A percentile compares a stretch with the other conserved stretches of the same genome.
Conservation (phyloP, 2,888 invertebrate genomes). For the Cephus runcator region DNA sequence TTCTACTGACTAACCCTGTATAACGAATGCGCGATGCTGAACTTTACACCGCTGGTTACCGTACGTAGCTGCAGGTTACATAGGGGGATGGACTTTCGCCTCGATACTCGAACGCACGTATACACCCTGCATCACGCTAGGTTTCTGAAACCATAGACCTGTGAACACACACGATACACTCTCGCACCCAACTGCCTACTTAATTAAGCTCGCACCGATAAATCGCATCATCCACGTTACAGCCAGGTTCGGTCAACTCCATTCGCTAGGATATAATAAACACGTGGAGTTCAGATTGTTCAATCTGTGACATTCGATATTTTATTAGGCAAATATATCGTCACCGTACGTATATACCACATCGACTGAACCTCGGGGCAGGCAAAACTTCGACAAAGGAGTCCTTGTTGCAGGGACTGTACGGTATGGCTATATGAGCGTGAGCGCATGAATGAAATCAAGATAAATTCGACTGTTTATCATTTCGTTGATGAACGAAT, state of each 20-base stretch:
- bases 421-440: neutral
- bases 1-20: too few relatives aligned
- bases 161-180: slow-evolving; percentile 4
- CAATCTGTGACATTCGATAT: neutral
- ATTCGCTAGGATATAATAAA: neutral
- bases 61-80: neutral
- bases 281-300: neutral
- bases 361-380: neutral
- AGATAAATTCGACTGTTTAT: neutral
- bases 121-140: neutral
- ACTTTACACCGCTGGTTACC: neutral
- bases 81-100: neutral
- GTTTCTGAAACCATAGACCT: slow-evolving; percentile 23
- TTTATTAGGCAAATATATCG: neutral
- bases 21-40: neutral
- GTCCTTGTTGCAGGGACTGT: neutral
- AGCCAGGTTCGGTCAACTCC: neutral
- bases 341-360: neutral
- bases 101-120: neutral
- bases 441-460: neutral
- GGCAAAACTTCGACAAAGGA: neutral
- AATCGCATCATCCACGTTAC: slow-evolving; percentile 1
- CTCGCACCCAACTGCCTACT: neutral
- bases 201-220: slow-evolving; percentile 2
- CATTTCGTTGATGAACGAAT: neutral